Conservation (phyloP, 2,888 invertebrate species). For the Seira sanloemensis region DNA sequence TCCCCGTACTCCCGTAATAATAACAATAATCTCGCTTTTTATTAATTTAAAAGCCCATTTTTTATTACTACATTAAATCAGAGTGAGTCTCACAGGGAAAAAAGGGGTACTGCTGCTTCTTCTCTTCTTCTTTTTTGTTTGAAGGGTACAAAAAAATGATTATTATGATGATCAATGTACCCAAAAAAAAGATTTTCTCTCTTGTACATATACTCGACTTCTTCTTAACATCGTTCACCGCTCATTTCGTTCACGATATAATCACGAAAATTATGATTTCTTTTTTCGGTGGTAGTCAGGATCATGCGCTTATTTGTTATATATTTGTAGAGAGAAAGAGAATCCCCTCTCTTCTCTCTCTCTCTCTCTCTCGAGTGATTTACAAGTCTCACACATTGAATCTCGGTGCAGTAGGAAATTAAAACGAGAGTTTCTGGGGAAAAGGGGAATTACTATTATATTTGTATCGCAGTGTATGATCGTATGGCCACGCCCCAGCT, state of each 20-base stretch:
- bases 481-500: constrained; percentile 72
- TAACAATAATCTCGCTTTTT: constrained; percentile 63
- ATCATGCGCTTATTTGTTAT: constrained; percentile 16
- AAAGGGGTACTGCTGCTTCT: constrained; percentile 26
- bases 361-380: constrained; percentile 45
- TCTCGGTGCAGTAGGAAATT: constrained; percentile 52
- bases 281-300: neutral
- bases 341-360: too few species aligned
- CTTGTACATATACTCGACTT: neutral
- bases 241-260: constrained; percentile 23
- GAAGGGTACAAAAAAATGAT: constrained; percentile 37
- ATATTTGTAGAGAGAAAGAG: too few species aligned
- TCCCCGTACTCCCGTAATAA: constrained; percentile 36
- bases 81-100: neutral
- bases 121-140: constrained; percentile 16
- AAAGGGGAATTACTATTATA: constrained; percentile 1
- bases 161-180: constrained; percentile 12
- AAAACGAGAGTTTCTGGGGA: neutral
- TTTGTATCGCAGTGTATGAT: too few species aligned
- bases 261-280: constrained; percentile 63
- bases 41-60: constrained; percentile 65
- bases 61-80: constrained; percentile 53
- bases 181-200: constrained; percentile 8
- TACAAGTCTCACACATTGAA: constrained; percentile 62
- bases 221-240: too few species aligned